Evolutionary conservation across 2,113 vertebrate species (phyloP).

Genomic region (human (Homo sapiens)): GRCh38 chr11:6469501-6470000

Average conservation of each 20-base stretch:
- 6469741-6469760: neutral
- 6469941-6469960: neutral
- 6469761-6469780: neutral
- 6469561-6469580: neutral
- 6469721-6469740: slow-evolving; percentile 12
- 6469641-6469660: slow-evolving; percentile 46
- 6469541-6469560: neutral
- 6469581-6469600: neutral
- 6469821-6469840: neutral
- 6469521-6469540: slow-evolving; percentile 27
- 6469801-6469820: neutral
- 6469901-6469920: neutral
- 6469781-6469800: slow-evolving; percentile 2
- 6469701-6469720: slow-evolving; percentile 17
- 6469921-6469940: neutral
- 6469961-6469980: neutral
- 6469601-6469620: slow-evolving; percentile 26
- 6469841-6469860: neutral
- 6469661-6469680: slow-evolving; percentile 36
- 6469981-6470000: neutral
- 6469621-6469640: slow-evolving; percentile 45
- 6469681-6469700: slow-evolving; percentile 17
- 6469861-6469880: neutral
- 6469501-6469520: neutral
- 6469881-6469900: neutral